Conservation (phyloP, 2,797 vertebrate genomes). For the Cirrhinus molitorella region DNA sequence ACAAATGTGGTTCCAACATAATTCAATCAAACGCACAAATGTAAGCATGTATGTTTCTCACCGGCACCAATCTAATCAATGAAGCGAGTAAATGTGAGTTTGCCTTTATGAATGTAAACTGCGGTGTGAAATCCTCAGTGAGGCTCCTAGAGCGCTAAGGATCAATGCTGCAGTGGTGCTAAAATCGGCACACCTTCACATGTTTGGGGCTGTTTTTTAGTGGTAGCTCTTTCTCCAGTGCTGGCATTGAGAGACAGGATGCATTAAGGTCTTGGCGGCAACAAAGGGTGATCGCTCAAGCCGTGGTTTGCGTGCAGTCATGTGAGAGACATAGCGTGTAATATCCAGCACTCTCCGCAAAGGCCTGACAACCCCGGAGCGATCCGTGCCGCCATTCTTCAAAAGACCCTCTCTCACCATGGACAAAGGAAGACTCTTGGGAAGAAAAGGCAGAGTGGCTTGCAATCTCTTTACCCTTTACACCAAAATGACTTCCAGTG, state of each 20-base stretch:
- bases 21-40: no score
- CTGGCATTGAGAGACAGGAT: slow-evolving; percentile 51
- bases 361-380: slow-evolving; percentile 55
- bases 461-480: slow-evolving; percentile 51
- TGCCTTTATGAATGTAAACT: no score
- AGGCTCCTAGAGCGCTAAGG: not conserved
- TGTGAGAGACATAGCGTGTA: slow-evolving; percentile 62
- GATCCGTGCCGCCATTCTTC: slow-evolving; percentile 57
- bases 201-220: slow-evolving; percentile 41
- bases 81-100: no score
- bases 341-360: slow-evolving; percentile 59
- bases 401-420: slow-evolving; percentile 54
- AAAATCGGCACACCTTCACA: slow-evolving; percentile 36
- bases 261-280: slow-evolving; percentile 58
- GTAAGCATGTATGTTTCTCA: no score
- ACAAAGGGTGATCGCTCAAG: slow-evolving; percentile 54
- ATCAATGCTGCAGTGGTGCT: not conserved
- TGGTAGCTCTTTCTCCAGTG: slow-evolving; percentile 47
- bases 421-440: slow-evolving; percentile 42
- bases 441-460: slow-evolving; percentile 42
- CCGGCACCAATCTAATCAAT: no score
- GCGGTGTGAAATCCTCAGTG: no score
- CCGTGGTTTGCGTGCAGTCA: slow-evolving; percentile 46
- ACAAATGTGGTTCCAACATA: no score
- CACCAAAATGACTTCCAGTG: slow-evolving; percentile 56